Percentiles rank a stretch among this genome's conserved stretches.
Evolutionary conservation across 1,140 invertebrate genomes (phyloP).

Genomic region (Stegodyphus dumicola): DNA sequence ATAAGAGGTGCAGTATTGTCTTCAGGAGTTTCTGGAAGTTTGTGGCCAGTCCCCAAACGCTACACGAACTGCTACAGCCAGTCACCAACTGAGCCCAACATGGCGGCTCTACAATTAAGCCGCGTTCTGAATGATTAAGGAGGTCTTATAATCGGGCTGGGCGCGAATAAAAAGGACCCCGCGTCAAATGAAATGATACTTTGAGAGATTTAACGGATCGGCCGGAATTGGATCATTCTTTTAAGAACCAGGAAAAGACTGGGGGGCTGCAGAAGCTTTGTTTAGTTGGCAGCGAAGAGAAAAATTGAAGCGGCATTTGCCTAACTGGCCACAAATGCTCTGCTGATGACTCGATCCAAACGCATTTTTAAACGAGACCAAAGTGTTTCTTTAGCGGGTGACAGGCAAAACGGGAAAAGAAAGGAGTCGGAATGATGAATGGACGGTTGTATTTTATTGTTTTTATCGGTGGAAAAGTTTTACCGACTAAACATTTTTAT

Average conservation of each 20-base stretch:
- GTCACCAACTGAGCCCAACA: slow-evolving; percentile 23
- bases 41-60: not conserved
- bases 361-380: not conserved
- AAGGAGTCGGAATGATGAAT: slow-evolving; percentile 44
- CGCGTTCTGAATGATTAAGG: slow-evolving; percentile 49
- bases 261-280: not conserved
- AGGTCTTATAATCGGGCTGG: slow-evolving; percentile 44
- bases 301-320: slow-evolving; percentile 29
- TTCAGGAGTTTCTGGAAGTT: too few relatives aligned
- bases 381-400: not conserved
- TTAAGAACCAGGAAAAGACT: not conserved
- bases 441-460: slow-evolving; percentile 47
- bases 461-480: slow-evolving; percentile 37
- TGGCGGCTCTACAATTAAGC: slow-evolving; percentile 50
- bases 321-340: slow-evolving; percentile 32
- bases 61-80: slow-evolving; percentile 17
- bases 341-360: slow-evolving; percentile 17
- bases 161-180: slow-evolving; percentile 38
- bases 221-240: not conserved
- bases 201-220: slow-evolving; percentile 46
- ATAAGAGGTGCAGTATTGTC: too few relatives aligned
- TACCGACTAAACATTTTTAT: slow-evolving; percentile 49
- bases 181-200: slow-evolving; percentile 46
- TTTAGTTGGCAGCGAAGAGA: not conserved
- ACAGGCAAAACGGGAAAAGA: not conserved